A percentile compares a stretch with the other conserved stretches of the same genome.
Evolutionary conservation across 2,113 vertebrate species (phyloP).

Genomic region (Hippocampus barbouri): DNA sequence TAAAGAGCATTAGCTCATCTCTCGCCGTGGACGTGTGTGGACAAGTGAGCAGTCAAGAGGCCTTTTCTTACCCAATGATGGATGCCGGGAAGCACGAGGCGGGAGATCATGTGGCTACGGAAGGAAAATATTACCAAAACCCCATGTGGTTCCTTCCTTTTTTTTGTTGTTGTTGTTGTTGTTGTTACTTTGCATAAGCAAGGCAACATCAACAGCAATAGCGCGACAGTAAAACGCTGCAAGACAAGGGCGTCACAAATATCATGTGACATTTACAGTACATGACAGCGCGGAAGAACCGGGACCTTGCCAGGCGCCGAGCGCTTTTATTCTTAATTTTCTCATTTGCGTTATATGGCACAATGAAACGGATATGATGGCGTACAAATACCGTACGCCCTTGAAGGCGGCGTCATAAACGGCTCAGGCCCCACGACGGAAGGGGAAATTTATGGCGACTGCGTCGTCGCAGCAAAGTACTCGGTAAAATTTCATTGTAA

Average conservation of each 20-base stretch:
- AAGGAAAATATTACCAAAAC: neutral
- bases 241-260: constrained; percentile 68
- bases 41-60: constrained; percentile 33
- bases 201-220: constrained; percentile 53
- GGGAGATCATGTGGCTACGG: neutral
- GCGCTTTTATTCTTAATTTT: constrained; percentile 69
- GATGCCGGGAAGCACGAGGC: constrained; percentile 43
- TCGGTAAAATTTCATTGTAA: constrained; percentile 80
- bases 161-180: neutral
- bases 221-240: constrained; percentile 46
- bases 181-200: constrained; percentile 16
- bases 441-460: constrained; percentile 72
- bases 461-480: constrained; percentile 75
- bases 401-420: constrained; percentile 78
- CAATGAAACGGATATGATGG: constrained; percentile 73
- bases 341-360: constrained; percentile 71
- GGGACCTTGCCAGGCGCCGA: constrained; percentile 36
- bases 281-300: constrained; percentile 51
- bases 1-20: constrained; percentile 69
- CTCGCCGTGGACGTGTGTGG: constrained; percentile 32
- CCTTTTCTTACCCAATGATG: constrained; percentile 44
- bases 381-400: constrained; percentile 73
- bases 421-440: constrained; percentile 68
- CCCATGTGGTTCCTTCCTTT: neutral
- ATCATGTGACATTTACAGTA: constrained; percentile 69